These are phyloP conservation scores for Eupeodes latifasciatus DNA, from an alignment of 2,888 invertebrate genomes.

Conservation along the genomic window DNA sequence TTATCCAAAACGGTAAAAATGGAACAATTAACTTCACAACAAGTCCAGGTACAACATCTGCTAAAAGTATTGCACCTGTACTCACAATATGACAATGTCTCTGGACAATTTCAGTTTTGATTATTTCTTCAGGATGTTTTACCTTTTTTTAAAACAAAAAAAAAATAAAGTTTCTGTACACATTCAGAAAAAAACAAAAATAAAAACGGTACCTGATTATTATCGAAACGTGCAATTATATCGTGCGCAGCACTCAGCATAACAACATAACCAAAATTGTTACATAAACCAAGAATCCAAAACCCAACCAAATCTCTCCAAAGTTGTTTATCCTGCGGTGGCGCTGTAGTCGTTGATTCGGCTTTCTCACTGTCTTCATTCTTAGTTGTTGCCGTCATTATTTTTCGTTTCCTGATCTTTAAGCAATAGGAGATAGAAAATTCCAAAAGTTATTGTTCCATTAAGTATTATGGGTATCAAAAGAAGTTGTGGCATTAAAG, in stretches of 20 bases:
- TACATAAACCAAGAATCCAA: slow-evolving; percentile 92
- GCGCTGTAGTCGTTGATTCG: not conserved
- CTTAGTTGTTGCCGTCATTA: not conserved
- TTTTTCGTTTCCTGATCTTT: not conserved
- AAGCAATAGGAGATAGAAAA: too few species aligned
- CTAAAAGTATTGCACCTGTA: slow-evolving; percentile 90
- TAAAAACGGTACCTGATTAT: not conserved
- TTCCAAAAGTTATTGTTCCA: too few species aligned
- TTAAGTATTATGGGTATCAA: too few species aligned
- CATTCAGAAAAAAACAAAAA: too few species aligned
- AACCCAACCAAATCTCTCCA: slow-evolving; percentile 81
- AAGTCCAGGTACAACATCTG: slow-evolving; percentile 89
- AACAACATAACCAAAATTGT: slow-evolving; percentile 94
- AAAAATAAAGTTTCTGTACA: not conserved
- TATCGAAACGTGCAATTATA: slow-evolving; percentile 83
- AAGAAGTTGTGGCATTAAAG: too few species aligned
- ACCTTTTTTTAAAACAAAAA: not conserved
- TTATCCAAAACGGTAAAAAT: slow-evolving; percentile 86
- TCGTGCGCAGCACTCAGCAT: slow-evolving; percentile 94
- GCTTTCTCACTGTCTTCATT: slow-evolving; percentile 3
- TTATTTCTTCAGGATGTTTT: not conserved
- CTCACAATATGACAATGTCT: slow-evolving; percentile 86
- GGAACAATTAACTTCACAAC: slow-evolving; percentile 88
- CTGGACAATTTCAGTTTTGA: slow-evolving; percentile 9
- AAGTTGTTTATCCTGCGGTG: slow-evolving; percentile 2